Evolutionary conservation across 2,113 vertebrate genomes (phyloP), one percentile per base, ranked within the genome.

Genomic region (Mustela lutreola): DNA sequence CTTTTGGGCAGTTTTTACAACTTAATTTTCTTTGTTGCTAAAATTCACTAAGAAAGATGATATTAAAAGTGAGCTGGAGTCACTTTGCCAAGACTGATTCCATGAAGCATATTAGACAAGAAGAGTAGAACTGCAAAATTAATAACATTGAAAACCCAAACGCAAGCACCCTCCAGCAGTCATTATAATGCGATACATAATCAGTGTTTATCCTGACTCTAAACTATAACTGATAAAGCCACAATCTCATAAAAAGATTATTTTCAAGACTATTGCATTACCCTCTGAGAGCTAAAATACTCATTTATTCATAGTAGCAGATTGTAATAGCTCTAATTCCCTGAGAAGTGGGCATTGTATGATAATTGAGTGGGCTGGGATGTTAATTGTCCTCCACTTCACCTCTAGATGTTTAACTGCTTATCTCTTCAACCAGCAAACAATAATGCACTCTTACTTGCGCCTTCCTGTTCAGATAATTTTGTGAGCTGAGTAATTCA

Each of bases 311-410:
- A 21, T 92, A 95, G 86, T 45, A 98, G 90, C 87, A 98, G 96
- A 98, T 97, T 96, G 97, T 98, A 98, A 98, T 97, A 98, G 97
- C 93, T 95, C 80, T 96, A 98, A 98, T 98, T 98, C 98, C 98
- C 97, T 31, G 94, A 98, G 97, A 98, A 98, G 97, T 98, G 98
- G 98, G 97, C 98, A 98, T 98, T 99, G 98, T 98, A 89, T 98
- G 97, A 97, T 98, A 98, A 98, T 98, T 96, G 98, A 98, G 93
- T 91, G 97, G 98, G 87, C 91, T 97, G 87, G 91, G 92, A 98
- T 81, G 85, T 98, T 98, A 98, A 98, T 98, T 98, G 98, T 98
- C 98, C 98, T 98, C 98, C 97, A 98, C 98, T 98, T 99, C 98
- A 98, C 98, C 98, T 99, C 98, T 98, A 98, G 98, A 98, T 99